Base-by-base conservation (phyloP, 2,797 vertebrate species). In the Argyrosomus regius region DNA sequence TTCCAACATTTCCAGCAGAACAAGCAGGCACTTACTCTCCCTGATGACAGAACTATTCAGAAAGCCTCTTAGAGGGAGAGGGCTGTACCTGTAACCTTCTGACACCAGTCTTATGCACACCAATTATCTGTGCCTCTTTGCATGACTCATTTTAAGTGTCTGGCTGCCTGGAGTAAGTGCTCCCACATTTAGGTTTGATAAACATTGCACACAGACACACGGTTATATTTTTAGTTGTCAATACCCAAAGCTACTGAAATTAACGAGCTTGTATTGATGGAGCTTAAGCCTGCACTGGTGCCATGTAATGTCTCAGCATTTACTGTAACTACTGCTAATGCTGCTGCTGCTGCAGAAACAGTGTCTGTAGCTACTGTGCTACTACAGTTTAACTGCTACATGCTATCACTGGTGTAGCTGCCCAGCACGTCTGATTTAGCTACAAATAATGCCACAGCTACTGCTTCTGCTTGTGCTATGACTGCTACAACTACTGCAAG, bases 1-100 rank as follows among this genome's bases (percentile, higher is more conserved):
- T 97, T 96, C 92, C 93, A 94, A 94, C 93, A 89, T 93, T 91
- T 92, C 83, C 78, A 88, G 86, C n/a, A 84, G 94, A 95, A 92
- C 85, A 92, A 87, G 91, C 89, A 95, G 95, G 6, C 92, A 59
- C 85, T 92, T 93, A 86, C 91, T 93, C 79, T 93, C 88, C 92
- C 66, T 79, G 85, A 77, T 89, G 91, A 91, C 91, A 93, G 93
- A 95, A 88, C 56, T 77, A 43, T 60, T 84, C 58, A 76, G 53
- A 78, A 75, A 84, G 72, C 72, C 87, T 91, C 87, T 93, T 53
- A 87, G 70, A 59, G 74, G 78, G 28, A 84, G 60, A 74, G 35
- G 65, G 41, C 11, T 75, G 83, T 77, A 92, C 90, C 90, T 89
- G 80, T 52, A 88, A 89, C 90, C 86, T 79, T 61, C 69, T 62